Percentiles rank a stretch among this genome's conserved stretches.
phyloP scores from a whole-genome alignment of 2,888 invertebrate species.

The Pilophorus perplexus region DNA sequence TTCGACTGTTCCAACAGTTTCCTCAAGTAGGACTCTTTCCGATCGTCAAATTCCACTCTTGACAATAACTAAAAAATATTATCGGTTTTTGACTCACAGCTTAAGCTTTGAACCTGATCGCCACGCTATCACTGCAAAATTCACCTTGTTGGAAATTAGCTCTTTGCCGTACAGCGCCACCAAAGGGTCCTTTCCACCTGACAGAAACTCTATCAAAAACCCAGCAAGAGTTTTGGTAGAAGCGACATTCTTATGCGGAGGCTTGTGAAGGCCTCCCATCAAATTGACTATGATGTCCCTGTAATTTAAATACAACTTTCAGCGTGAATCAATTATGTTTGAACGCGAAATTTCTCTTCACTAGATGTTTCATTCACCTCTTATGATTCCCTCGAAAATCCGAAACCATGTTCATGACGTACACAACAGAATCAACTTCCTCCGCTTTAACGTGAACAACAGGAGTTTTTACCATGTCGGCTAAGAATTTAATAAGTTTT shows the following conservation, averaged over 20 bases:
- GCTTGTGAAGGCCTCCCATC: neutral
- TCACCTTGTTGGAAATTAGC: slow-evolving; percentile 1
- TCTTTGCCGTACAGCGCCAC: slow-evolving; percentile 5
- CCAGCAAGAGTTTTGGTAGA: too few species aligned
- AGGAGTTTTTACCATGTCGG: slow-evolving; percentile 35
- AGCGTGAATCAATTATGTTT: neutral
- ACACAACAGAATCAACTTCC: slow-evolving; percentile 37
- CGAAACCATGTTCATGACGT: slow-evolving; percentile 35
- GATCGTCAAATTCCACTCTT: neutral
- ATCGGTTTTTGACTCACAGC: too few species aligned
- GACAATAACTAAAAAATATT: neutral
- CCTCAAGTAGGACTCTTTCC: slow-evolving; percentile 25
- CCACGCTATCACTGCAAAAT: too few species aligned
- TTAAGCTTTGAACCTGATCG: too few species aligned
- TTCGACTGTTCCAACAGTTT: slow-evolving; percentile 19
- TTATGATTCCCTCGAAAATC: slow-evolving; percentile 37
- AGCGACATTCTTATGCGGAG: slow-evolving; percentile 20
- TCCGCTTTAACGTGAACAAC: slow-evolving; percentile 38
- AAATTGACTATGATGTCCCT: slow-evolving; percentile 37
- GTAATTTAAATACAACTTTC: neutral
- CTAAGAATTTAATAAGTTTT: slow-evolving; percentile 35
- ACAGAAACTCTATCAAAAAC: slow-evolving; percentile 30
- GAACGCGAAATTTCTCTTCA: neutral
- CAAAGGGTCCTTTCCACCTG: slow-evolving; percentile 16
- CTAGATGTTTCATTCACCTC: slow-evolving; percentile 3